These are phyloP conservation scores for Prietella phreatophila DNA, from an alignment of 2,113 vertebrate species.

Conservation along the genomic window DNA sequence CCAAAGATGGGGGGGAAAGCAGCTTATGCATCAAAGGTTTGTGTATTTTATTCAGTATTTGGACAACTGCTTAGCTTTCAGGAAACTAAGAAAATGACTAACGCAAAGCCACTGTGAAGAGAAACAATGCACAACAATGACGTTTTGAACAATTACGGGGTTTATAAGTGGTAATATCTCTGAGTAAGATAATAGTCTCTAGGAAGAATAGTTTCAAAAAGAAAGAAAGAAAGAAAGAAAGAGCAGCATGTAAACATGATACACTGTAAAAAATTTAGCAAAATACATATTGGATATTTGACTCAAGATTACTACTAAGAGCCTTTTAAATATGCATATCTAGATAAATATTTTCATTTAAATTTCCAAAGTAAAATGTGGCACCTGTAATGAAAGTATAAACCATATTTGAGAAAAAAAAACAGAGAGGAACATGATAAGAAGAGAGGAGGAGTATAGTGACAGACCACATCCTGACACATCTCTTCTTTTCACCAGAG, in stretches of 20 bases:
- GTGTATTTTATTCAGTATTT: constrained; percentile 29
- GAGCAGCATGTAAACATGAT: background rate
- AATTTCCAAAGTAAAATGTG: background rate
- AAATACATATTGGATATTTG: background rate
- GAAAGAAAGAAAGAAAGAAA: constrained; percentile 2
- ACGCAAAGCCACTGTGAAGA: background rate
- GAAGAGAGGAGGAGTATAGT: background rate
- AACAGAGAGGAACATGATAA: background rate
- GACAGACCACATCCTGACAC: constrained; percentile 49
- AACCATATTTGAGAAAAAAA: background rate
- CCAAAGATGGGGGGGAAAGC: background rate
- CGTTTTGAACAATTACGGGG: background rate
- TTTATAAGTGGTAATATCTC: background rate
- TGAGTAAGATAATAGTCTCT: background rate
- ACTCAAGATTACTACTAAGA: background rate
- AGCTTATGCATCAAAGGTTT: constrained; percentile 28
- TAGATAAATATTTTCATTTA: background rate
- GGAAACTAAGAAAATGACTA: too few species aligned
- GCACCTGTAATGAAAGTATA: constrained; percentile 28
- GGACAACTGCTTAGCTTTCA: background rate
- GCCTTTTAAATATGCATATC: background rate
- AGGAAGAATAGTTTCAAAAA: background rate
- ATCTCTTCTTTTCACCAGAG: background rate
- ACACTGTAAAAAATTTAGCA: background rate
- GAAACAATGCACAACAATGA: background rate